Evolutionary conservation across 2,888 invertebrate species (phyloP).

Genomic region (Sarcophaga rosellei): DNA sequence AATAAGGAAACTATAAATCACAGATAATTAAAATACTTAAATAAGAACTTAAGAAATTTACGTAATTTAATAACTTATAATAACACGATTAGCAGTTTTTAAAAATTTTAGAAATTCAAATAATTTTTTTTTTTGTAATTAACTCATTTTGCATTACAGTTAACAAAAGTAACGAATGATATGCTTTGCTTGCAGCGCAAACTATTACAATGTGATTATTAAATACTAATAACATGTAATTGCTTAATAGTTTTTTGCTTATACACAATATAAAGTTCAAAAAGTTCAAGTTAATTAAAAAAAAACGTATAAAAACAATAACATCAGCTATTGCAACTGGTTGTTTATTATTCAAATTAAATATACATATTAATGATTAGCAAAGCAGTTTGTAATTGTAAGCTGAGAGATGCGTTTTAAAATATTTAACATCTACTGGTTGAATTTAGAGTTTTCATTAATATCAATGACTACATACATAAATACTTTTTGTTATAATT

Average conservation of each 20-base stretch:
- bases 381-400: too few relatives aligned
- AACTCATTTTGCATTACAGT: not conserved
- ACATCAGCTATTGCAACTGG: not conserved
- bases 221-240: slow-evolving; percentile 52
- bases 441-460: too few relatives aligned
- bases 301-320: not conserved
- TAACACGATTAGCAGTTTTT: not conserved
- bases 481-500: too few relatives aligned
- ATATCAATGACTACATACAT: too few relatives aligned
- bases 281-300: slow-evolving; percentile 50
- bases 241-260: slow-evolving; percentile 25
- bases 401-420: too few relatives aligned
- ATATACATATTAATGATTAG: too few relatives aligned
- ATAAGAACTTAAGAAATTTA: not conserved
- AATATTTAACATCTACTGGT: too few relatives aligned
- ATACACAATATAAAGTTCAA: slow-evolving; percentile 32
- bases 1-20: slow-evolving; percentile 16
- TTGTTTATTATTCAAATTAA: not conserved
- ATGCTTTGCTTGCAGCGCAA: slow-evolving; percentile 19
- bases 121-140: not conserved
- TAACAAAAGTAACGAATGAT: not conserved
- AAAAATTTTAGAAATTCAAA: not conserved
- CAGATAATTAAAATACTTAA: slow-evolving; percentile 15
- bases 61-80: slow-evolving; percentile 12
- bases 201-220: slow-evolving; percentile 38